Evolutionary conservation across 2,113 vertebrate species (phyloP).

Genomic region (Pelusios castaneus): DNA sequence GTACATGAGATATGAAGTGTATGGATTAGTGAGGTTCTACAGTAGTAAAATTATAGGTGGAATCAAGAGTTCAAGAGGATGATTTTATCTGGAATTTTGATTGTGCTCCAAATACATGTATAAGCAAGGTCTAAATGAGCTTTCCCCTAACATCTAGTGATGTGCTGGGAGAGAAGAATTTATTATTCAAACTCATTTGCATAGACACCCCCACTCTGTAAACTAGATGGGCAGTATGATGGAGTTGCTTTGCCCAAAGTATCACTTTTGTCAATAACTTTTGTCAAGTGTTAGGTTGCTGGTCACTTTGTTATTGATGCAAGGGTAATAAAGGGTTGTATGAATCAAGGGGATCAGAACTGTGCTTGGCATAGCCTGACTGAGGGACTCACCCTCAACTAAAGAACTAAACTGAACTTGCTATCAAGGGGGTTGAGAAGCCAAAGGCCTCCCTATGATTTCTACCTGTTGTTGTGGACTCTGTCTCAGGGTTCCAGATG

Average conservation of each 20-base stretch:
- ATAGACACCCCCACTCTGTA: neutral
- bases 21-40: neutral
- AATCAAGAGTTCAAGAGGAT: constrained; percentile 30
- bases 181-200: neutral
- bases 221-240: neutral
- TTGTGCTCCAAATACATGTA: neutral
- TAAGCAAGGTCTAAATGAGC: neutral
- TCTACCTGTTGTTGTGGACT: neutral
- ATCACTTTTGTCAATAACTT: neutral
- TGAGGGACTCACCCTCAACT: neutral
- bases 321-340: neutral
- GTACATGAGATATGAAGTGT: neutral
- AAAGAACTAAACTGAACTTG: neutral
- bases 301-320: neutral
- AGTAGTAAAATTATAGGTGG: neutral
- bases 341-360: neutral
- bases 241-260: neutral
- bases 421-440: neutral
- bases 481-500: neutral
- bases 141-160: neutral
- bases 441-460: neutral
- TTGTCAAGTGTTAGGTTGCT: neutral
- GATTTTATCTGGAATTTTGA: neutral
- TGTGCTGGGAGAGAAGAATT: neutral
- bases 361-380: neutral